Base-by-base conservation (phyloP, 2,888 invertebrate species). In the Cenopis cana region DNA sequence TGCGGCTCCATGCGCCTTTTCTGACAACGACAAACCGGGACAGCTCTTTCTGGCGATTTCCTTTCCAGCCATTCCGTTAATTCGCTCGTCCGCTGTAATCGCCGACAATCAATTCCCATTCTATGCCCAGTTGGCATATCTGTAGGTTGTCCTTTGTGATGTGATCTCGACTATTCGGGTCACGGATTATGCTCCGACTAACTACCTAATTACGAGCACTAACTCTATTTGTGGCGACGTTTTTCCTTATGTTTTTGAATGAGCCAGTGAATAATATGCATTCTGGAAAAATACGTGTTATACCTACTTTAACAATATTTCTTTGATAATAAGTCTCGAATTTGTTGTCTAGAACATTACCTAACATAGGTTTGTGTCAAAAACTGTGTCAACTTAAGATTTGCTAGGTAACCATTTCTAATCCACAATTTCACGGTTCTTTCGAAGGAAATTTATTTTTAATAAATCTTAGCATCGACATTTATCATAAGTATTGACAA, bases 131-230 rank as follows among this genome's bases (percentile, higher is more conserved):
- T 54, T 36, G n/a, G n/a, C 20, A 12, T 56, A 33, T 38, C 41
- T 24, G 41, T 60, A 18, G 24, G 29, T 55, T 50, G 50, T 41
- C 29, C 12, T 55, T 29, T 65, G 46, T 36, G 50, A 41, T 50
- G 49, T 33, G 57, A 57, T 57, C 49, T 56, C 1, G 50, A 5
- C 38, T 60, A 68, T 68, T 68, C 60, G 41, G 60, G 68, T 68
- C 60, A 68, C 68, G 68, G 52, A 60, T 60, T 24, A 54, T 54
- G 41, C n/a, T 52, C 52, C 18, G 12, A 61, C 60, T 68, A 60
- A 68, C 38, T 62, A 36, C 49, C 36, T 64, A 20, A 64, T 54
- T 64, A 38, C 20, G 18, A 24, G 14, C 18, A 9, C 36, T 24
- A 54, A 64, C 33, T n/a, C n/a, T 20, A 36, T 52, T 52, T 38